These are phyloP conservation scores for Rhagologus leucostigma DNA, from an alignment of 2,113 vertebrate genomes.

Conservation along the genomic window DNA sequence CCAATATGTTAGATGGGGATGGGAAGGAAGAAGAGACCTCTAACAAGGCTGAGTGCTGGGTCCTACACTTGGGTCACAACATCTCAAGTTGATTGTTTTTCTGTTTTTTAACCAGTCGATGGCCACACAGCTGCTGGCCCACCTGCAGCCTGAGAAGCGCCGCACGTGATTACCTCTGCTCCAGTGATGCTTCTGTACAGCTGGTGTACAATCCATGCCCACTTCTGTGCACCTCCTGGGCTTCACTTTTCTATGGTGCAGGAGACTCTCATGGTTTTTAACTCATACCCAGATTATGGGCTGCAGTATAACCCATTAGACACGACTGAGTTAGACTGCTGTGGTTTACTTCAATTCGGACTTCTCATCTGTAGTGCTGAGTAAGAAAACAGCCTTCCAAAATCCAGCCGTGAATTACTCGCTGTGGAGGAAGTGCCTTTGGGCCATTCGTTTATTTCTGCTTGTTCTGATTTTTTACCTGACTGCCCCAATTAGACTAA, in stretches of 20 bases:
- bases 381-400: neutral
- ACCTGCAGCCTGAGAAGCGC: neutral
- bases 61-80: neutral
- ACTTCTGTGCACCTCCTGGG: neutral
- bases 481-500: neutral
- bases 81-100: neutral
- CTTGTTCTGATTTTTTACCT: neutral
- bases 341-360: neutral
- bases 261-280: neutral
- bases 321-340: neutral
- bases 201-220: neutral
- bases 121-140: neutral
- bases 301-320: neutral
- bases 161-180: neutral
- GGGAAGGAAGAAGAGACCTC: neutral
- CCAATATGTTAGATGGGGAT: neutral
- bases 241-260: neutral
- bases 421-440: neutral
- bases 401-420: neutral
- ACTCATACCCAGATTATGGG: neutral
- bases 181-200: neutral
- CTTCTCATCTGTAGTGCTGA: neutral
- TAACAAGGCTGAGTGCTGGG: too few species aligned
- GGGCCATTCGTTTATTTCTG: neutral
- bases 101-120: too few species aligned